phyloP scores from a whole-genome alignment of 2,888 invertebrate genomes.

The Phyllotreta cruciferae region DNA sequence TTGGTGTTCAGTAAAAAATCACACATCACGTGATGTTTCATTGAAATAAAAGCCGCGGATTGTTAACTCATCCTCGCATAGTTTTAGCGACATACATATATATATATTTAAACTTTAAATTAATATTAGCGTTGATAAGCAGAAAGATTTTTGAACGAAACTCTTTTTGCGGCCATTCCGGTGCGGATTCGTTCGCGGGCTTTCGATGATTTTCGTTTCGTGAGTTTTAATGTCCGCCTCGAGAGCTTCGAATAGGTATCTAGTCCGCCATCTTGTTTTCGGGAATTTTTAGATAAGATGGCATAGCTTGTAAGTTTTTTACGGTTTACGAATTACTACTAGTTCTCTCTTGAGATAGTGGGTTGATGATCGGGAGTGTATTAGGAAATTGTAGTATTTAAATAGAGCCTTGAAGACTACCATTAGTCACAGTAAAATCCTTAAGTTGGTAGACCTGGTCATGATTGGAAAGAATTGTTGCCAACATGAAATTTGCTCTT shows the following conservation, averaged over 20 bases:
- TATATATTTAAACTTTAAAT: conserved; percentile 52
- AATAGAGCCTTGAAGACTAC: no score
- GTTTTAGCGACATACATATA: conserved; percentile 47
- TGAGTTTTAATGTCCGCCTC: conserved; percentile 17
- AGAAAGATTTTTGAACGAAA: conserved; percentile 41
- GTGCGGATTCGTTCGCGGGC: conserved; percentile 14
- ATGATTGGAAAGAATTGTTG: no score
- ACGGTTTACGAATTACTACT: no score
- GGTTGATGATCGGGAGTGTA: no score
- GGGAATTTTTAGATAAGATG: neutral
- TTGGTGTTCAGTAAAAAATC: conserved; percentile 29
- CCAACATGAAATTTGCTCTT: no score
- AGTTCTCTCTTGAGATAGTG: no score
- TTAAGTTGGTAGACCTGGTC: no score
- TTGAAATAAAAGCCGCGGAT: conserved; percentile 50
- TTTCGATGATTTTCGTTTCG: neutral
- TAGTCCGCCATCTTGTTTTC: conserved; percentile 12
- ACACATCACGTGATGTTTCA: conserved; percentile 41
- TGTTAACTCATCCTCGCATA: conserved; percentile 59
- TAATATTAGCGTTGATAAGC: conserved; percentile 47
- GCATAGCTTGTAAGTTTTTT: conserved; percentile 4
- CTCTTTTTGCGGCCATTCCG: conserved; percentile 29
- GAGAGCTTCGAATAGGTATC: conserved; percentile 8
- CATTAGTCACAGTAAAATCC: no score
- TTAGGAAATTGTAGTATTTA: no score